Base-by-base conservation (phyloP, 2,888 invertebrate species). In the Lamellibrachia columna region DNA sequence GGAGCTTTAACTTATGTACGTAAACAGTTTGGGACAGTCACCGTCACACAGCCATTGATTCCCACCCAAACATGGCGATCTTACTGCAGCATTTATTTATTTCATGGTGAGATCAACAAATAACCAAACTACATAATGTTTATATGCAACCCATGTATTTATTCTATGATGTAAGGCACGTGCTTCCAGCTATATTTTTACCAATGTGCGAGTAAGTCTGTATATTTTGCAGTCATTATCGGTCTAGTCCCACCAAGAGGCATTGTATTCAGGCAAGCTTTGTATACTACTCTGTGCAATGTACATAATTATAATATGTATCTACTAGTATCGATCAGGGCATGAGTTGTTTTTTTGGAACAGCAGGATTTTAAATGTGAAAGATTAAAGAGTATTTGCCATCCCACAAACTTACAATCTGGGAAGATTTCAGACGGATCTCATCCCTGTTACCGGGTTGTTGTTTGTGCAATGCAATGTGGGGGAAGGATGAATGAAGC, bases 61-160 rank as follows among this genome's bases (percentile, higher is more conserved):
- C 75, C 75, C n/a, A n/a, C 22, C 75, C 75, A 4, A 22, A 75
- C 15, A 75, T 15, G 75, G n/a, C 2, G 15, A 22, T 22, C 75
- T 75, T 22, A 75, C 75, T 22, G n/a, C 75, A 75, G 75, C 75
- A 75, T 75, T 75, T 75, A 75, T 75, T 75, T 75, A 75, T 75
- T 75, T 75, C 75, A 75, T 22, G 8, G 55, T 1, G 55, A 55
- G 55, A 55, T 55, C 55, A 55, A 75, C 22, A n/a, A 75, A n/a
- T 22, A 75, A 75, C 75, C 75, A 75, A 75, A 11, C 75, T 75
- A 75, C 75, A 75, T 75, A 75, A 75, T 75, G 75, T 75, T 15
- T 75, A 75, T 75, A 75, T 15, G 75, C 75, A 75, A 6, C 4
- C 75, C n/a, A 40, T 40, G 22, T 75, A 75, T 75, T 75, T 75